Evolutionary conservation across 92 coral and sea anemone species (phyloP).

Genomic region (Epizoanthus scotinus): DNA sequence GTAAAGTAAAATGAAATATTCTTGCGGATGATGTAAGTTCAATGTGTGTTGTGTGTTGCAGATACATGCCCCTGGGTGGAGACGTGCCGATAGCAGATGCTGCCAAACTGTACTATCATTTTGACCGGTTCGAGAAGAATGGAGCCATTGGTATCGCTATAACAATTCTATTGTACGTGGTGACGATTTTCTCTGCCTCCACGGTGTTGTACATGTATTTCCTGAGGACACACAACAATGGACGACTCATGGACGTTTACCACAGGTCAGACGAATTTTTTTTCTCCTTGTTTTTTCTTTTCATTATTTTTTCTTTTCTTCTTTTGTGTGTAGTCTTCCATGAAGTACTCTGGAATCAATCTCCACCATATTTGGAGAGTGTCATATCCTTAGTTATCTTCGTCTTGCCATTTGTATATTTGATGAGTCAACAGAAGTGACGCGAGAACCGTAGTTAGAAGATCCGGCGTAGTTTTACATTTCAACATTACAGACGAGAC

Average conservation of each 20-base stretch:
- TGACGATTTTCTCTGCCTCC: slow-evolving; percentile 86
- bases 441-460: too few species aligned
- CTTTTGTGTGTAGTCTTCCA: not conserved
- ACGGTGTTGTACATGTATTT: slow-evolving; percentile 94
- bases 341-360: too few species aligned
- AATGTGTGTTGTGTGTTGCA: slow-evolving; percentile 2
- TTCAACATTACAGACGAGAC: too few species aligned
- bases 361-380: too few species aligned
- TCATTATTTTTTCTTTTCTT: too few species aligned
- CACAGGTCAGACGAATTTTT: slow-evolving; percentile 47
- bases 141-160: slow-evolving; percentile 96
- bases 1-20: too few species aligned
- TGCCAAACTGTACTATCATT: slow-evolving; percentile 97
- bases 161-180: slow-evolving; percentile 87
- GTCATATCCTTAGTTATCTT: too few species aligned
- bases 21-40: too few species aligned
- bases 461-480: too few species aligned
- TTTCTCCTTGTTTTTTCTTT: too few species aligned
- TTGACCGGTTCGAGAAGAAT: slow-evolving; percentile 92
- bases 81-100: slow-evolving; percentile 96
- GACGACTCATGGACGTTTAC: slow-evolving; percentile 93
- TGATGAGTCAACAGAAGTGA: too few species aligned
- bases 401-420: too few species aligned
- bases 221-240: slow-evolving; percentile 91
- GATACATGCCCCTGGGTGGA: slow-evolving; percentile 80